Evolutionary conservation across 2,888 invertebrate species (phyloP).

Genomic region (Callimorpha dominula): DNA sequence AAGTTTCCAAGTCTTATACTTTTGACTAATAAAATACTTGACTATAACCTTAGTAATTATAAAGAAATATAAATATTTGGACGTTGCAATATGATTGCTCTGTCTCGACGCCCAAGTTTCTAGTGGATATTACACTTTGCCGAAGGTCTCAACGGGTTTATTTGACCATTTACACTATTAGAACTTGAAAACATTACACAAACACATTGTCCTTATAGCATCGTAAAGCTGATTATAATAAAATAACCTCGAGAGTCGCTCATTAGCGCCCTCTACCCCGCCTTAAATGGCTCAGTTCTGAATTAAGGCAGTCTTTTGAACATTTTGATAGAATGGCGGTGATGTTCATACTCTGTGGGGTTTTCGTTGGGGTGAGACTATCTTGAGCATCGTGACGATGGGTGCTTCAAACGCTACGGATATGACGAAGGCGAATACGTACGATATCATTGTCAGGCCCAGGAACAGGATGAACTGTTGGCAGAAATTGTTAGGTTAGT

Average conservation of each 20-base stretch:
- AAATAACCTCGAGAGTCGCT: background rate
- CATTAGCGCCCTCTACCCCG: conserved; percentile 17
- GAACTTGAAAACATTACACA: background rate
- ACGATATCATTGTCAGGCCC: conserved; percentile 93
- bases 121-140: background rate
- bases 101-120: background rate
- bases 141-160: background rate
- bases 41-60: too few relatives aligned
- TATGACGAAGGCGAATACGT: conserved; percentile 91
- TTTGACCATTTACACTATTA: too few relatives aligned
- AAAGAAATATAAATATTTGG: too few relatives aligned
- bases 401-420: conserved; percentile 95
- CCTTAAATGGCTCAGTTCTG: conserved; percentile 29
- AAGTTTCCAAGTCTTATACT: too few relatives aligned
- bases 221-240: conserved; percentile 18
- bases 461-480: conserved; percentile 92
- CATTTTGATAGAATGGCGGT: conserved; percentile 14
- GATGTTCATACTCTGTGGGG: conserved; percentile 73
- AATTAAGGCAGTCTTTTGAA: conserved; percentile 39
- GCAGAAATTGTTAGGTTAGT: conserved; percentile 16
- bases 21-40: too few relatives aligned
- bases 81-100: background rate
- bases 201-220: background rate
- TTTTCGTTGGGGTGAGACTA: conserved; percentile 86
- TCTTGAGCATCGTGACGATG: conserved; percentile 93